Evolutionary conservation across 2,888 invertebrate genomes (phyloP), one percentile per base, ranked within the genome.

Genomic region (Diaphora mendica): DNA sequence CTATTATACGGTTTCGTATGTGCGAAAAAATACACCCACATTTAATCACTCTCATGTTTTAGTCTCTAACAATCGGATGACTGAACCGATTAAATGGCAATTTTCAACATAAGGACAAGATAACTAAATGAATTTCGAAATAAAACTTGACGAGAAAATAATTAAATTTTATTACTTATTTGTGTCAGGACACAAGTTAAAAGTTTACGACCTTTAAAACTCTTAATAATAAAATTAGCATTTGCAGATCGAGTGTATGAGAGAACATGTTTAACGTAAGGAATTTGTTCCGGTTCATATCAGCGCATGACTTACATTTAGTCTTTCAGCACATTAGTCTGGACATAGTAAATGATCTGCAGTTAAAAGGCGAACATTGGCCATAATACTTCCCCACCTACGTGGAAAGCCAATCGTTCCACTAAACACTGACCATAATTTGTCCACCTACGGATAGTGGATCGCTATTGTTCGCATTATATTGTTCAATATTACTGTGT

Each of bases 361-460:
- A 67, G 80, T 81, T 81, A 48, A 68, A 75, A 64, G 59, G 55
- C 67, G 72, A 76, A 76, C 83, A 81, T 74, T 64, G 73, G 65
- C 78, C 75, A 80, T 81, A 83, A 77, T 78, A 74, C 81, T 77
- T 73, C 62, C 70, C 69, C 81, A 77, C 82, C 82, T 76, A 83
- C 82, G 74, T 64, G 8, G 70, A 73, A 73, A 70, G 69, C 76
- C 74, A 74, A 80, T 78, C 77, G 80, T 76, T 75, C 65, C 73
- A 55, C 80, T 83, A 80, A 82, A 80, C 80, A 82, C 75, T 80
- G 70, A 68, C 80, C 74, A 83, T 83, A 77, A 83, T 79, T 82
- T 78, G 67, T 74, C 83, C 80, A 80, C 82, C 82, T 82, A 83
- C 82, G 79, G 39, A 51, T 35, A 78, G 55, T 74, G 35, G 35